Evolutionary conservation across 2,888 invertebrate species (phyloP), one percentile per base, ranked within the genome.

Genomic region (Lacanobia wlatinum): DNA sequence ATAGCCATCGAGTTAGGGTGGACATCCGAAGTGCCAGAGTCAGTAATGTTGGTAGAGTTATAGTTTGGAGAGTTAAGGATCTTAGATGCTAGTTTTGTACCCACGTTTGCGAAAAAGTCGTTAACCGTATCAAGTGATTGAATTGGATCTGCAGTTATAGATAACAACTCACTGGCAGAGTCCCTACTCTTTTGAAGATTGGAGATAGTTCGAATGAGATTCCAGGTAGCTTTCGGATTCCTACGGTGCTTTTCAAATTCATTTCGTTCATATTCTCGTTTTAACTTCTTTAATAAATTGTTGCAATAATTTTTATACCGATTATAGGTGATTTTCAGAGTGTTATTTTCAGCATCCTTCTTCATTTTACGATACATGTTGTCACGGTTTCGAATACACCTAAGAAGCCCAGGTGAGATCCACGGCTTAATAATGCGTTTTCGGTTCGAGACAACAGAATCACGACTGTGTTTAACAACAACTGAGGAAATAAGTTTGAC

Each of bases 361-460:
- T 18, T 28, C 61, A 28, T 28, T 48, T 48, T 48, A 0, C 46
- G 61, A 61, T 28, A 61, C 61, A 61, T 61, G 18, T 28, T 61
- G 18, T 61, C 48, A 0, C 28, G 28, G 28, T 48, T 61, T n/a
- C n/a, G 48, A 48, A 61, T 61, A 48, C 61, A 48, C 28, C 23
- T 28, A 28, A 46, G 60, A 2, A 46, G 16, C 28, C 28, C 28
- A 28, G 28, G 28, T 28, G 40, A 9, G 10, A 40, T 40, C 40
- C 46, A 60, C 14, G 46, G 46, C 46, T 46, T 46, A 46, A 60
- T 60, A 43, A 60, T 60, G 16, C 43, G 60, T 18, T 60, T 60
- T 16, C 43, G 40, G 21, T 43, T 60, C 16, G 23, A 21, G 5
- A 43, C 43, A 43, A 16, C 40, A 21, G 16, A 43, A 23, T 0